Evolutionary conservation across 2,113 vertebrate genomes (phyloP).

Genomic region (Ptilonorhynchus violaceus): DNA sequence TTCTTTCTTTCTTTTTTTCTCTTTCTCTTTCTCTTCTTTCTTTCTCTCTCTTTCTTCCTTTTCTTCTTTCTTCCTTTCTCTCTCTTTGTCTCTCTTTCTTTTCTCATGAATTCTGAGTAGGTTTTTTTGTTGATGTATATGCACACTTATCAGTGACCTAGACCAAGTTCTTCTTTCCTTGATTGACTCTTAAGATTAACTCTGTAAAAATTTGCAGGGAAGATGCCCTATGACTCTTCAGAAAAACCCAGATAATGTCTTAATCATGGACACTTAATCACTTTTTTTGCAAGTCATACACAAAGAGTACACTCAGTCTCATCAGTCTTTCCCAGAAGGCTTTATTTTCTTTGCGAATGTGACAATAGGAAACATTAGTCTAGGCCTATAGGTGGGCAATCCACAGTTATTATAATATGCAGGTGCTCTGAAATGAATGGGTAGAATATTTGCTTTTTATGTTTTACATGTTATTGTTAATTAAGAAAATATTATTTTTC

Average conservation of each 20-base stretch:
- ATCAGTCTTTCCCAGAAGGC: not conserved
- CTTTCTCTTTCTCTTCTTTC: accelerated
- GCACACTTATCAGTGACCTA: not conserved
- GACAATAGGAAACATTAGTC: not conserved
- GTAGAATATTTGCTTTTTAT: not conserved
- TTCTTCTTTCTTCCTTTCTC: accelerated
- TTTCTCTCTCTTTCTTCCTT: too few relatives aligned
- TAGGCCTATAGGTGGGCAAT: not conserved
- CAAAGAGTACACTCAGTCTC: not conserved
- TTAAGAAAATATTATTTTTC: not conserved
- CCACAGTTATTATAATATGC: not conserved
- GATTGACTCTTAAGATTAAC: not conserved
- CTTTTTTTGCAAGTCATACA: not conserved
- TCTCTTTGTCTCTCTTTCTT: not conserved
- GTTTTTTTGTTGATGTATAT: too few relatives aligned
- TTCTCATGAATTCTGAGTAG: not conserved
- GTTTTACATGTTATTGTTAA: not conserved
- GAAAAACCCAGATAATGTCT: not conserved
- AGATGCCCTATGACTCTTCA: not conserved
- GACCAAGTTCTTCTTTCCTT: not conserved
- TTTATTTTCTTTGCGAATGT: not conserved
- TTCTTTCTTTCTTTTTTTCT: not conserved
- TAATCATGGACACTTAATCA: not conserved
- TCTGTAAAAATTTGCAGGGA: not conserved
- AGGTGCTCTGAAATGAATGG: not conserved